Conservation (phyloP, 2,888 invertebrate genomes). For the Cryptus viduatorius region DNA sequence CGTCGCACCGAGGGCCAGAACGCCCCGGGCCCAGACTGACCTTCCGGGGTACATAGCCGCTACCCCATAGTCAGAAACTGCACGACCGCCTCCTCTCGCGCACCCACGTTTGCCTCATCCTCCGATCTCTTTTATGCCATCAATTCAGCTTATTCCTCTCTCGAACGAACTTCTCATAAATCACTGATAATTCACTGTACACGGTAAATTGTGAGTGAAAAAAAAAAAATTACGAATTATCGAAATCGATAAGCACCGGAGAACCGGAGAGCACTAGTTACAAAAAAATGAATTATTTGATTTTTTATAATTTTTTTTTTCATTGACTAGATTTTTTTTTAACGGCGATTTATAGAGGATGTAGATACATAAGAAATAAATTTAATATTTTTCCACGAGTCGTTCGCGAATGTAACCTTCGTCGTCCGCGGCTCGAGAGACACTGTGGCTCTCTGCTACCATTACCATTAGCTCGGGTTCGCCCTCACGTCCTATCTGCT, state of each 20-base stretch:
- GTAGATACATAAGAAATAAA: not conserved
- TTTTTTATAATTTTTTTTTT: slow-evolving; percentile 9
- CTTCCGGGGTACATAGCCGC: slow-evolving; percentile 80
- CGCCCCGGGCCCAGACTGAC: slow-evolving; percentile 78
- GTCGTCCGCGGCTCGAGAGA: slow-evolving; percentile 81
- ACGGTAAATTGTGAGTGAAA: not conserved
- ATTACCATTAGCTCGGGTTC: slow-evolving; percentile 82
- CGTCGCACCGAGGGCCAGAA: slow-evolving; percentile 78
- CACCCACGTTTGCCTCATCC: slow-evolving; percentile 60
- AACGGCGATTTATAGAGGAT: not conserved
- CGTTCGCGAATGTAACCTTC: slow-evolving; percentile 75
- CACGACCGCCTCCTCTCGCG: slow-evolving; percentile 63
- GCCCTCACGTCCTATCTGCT: slow-evolving; percentile 76
- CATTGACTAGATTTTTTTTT: slow-evolving; percentile 22
- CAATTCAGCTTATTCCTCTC: slow-evolving; percentile 37
- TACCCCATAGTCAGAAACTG: slow-evolving; percentile 81
- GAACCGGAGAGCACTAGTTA: not conserved
- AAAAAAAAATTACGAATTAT: slow-evolving; percentile 22
- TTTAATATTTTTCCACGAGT: slow-evolving; percentile 30
- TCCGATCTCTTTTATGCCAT: slow-evolving; percentile 9
- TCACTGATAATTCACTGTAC: slow-evolving; percentile 22
- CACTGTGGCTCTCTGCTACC: slow-evolving; percentile 82
- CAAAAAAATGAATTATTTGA: not conserved
- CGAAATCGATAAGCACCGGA: not conserved
- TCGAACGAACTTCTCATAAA: slow-evolving; percentile 1